Evolutionary conservation across 2,113 vertebrate species (phyloP), one percentile per base, ranked within the genome.

Genomic region (Leiothrix lutea): DNA sequence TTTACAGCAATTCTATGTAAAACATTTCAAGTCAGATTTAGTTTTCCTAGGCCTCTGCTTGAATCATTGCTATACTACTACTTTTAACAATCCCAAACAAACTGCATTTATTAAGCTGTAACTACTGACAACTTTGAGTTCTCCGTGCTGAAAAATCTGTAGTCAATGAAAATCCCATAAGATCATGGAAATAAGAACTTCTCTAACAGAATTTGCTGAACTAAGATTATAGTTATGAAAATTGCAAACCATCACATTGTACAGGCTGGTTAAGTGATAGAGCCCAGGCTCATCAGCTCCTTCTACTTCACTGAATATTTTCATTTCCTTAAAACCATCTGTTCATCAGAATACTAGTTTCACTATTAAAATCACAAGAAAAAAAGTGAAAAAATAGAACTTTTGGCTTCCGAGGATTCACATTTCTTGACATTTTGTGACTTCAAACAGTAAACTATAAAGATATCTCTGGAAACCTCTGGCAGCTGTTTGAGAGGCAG

Each of bases 401-500:
- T n/a, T 29, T 8, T 18, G 33, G 8, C 8, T 80, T 33, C 15
- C 21, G 17, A 47, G 50, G 26, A 58, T 23, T 60, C 36, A 22
- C 23, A 48, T 56, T 71, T 73, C 47, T 28, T 73, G 51, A 70
- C 60, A 47, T 71, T 66, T 56, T 71, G 65, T 57, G 79, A 71
- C 54, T 72, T 73, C 10, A 70, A 88, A 58, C 57, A 90, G 77
- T 75, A 87, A 72, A 38, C 62, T 21, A 64, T 26, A 14, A 83
- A 86, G 72, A 42, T 28, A 11, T 56, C 31, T 70, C 86, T 54
- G 45, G 54, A 72, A 64, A 18, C 42, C 65, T 91, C 4, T 70
- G 58, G 77, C 86, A 93, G 90, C 31, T 80, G 9, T n/a, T 20
- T 74, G 70, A 67, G 57, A 86, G 80, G 36, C 29, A 69, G 45